Evolutionary conservation across 2,888 invertebrate genomes (phyloP).

Genomic region (Eilema depressum): DNA sequence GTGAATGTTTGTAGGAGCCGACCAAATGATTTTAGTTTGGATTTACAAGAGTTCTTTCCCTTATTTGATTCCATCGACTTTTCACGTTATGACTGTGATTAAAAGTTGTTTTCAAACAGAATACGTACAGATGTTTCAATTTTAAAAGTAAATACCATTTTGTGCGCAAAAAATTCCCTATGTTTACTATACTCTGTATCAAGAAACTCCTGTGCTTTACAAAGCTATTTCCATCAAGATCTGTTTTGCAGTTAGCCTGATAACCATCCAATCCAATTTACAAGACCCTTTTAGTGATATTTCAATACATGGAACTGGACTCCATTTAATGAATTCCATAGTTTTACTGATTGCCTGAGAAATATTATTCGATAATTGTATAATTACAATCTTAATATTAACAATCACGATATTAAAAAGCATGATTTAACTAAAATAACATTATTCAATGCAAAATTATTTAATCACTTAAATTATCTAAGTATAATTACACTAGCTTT

Average conservation of each 20-base stretch:
- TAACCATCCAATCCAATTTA: not conserved
- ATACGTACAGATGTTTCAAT: conserved; percentile 3
- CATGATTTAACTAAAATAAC: conserved; percentile 28
- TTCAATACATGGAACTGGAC: not conserved
- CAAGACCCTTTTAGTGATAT: not conserved
- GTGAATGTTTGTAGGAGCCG: too few species aligned
- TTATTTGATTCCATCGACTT: too few species aligned
- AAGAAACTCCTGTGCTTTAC: conserved; percentile 37
- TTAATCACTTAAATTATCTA: conserved; percentile 33
- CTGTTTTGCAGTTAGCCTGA: conserved; percentile 10
- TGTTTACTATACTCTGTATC: too few species aligned
- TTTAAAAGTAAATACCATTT: conserved; percentile 30
- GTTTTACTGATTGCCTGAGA: not conserved
- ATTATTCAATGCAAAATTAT: conserved; percentile 27
- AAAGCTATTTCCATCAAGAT: conserved; percentile 14
- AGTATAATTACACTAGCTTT: conserved; percentile 43
- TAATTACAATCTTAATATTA: conserved; percentile 1
- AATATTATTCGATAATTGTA: conserved; percentile 7
- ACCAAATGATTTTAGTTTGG: too few species aligned
- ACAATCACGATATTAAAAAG: conserved; percentile 19
- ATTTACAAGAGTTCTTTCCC: too few species aligned
- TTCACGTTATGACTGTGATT: too few species aligned
- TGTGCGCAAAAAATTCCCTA: conserved; percentile 36
- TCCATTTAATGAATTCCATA: not conserved
- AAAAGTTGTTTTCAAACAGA: too few species aligned